phyloP scores from a whole-genome alignment of 2,797 vertebrate genomes.

The Champsocephalus esox region DNA sequence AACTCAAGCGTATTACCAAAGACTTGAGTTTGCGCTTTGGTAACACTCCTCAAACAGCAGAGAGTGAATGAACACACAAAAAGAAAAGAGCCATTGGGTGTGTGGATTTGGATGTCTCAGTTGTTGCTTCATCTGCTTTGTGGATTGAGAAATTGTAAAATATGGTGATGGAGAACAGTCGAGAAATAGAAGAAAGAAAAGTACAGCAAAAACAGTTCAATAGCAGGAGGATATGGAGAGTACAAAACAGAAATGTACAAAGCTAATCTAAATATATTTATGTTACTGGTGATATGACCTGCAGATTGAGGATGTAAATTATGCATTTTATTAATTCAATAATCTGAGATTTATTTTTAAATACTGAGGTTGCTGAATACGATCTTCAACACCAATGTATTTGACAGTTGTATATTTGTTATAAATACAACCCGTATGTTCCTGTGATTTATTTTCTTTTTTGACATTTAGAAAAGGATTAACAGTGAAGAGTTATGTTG shows the following conservation, averaged over 20 bases:
- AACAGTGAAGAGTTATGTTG: slow-evolving; percentile 1
- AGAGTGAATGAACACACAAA: slow-evolving; percentile 15
- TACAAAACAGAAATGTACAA: not conserved
- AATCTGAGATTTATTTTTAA: not conserved
- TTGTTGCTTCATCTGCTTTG: slow-evolving; percentile 12
- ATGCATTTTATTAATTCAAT: not conserved
- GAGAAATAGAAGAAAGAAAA: not conserved
- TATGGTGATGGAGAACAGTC: not conserved
- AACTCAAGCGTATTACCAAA: not conserved
- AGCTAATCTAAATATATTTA: not conserved
- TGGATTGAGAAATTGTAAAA: not conserved
- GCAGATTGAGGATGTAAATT: not conserved
- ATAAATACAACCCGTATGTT: not conserved
- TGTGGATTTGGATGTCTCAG: slow-evolving; percentile 11
- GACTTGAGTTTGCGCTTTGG: slow-evolving; percentile 21
- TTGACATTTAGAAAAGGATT: not conserved
- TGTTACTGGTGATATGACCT: not conserved
- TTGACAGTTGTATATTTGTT: not conserved
- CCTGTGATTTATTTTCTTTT: not conserved
- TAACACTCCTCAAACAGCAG: slow-evolving; percentile 6
- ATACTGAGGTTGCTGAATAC: slow-evolving; percentile 5
- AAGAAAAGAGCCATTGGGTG: slow-evolving; percentile 1
- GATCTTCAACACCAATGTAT: not conserved
- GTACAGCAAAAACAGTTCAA: not conserved
- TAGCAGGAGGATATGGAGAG: not conserved